Evolutionary conservation across 1,140 invertebrate species (phyloP).

Genomic region (Orius insidiosus): DNA sequence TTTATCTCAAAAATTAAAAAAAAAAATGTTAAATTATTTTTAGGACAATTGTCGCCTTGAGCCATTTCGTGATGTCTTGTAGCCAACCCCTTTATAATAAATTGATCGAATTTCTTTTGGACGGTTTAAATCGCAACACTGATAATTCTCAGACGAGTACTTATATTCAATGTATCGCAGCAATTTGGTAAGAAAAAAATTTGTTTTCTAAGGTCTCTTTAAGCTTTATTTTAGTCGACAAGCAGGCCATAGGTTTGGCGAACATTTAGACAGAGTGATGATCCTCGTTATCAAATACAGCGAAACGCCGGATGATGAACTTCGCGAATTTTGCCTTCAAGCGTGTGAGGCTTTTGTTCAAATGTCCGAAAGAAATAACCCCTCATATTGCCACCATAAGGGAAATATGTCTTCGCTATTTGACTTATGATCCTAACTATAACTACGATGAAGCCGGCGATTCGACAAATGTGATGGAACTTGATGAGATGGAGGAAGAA

Average conservation of each 20-base stretch:
- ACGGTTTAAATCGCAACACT: conserved; percentile 57
- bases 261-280: conserved; percentile 81
- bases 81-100: conserved; percentile 74
- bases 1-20: neutral
- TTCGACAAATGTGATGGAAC: conserved; percentile 42
- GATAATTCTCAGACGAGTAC: conserved; percentile 70
- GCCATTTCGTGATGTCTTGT: conserved; percentile 80
- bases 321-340: conserved; percentile 80
- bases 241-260: conserved; percentile 84
- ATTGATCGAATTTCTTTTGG: conserved; percentile 73
- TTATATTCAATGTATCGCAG: conserved; percentile 90
- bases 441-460: conserved; percentile 81
- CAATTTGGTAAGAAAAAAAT: conserved; percentile 62
- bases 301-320: conserved; percentile 79
- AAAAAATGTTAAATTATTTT: conserved; percentile 18
- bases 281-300: conserved; percentile 73
- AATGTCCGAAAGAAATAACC: conserved; percentile 91
- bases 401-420: conserved; percentile 73
- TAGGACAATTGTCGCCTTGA: conserved; percentile 63
- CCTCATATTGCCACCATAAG: conserved; percentile 74
- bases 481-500: conserved; percentile 55
- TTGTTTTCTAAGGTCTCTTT: no score
- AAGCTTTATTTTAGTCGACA: conserved; percentile 61
- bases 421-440: conserved; percentile 97
- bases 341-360: conserved; percentile 91